Evolutionary conservation across 2,888 invertebrate species (phyloP), one percentile per base, ranked within the genome.

Genomic region (Steinernema hermaphroditum): DNA sequence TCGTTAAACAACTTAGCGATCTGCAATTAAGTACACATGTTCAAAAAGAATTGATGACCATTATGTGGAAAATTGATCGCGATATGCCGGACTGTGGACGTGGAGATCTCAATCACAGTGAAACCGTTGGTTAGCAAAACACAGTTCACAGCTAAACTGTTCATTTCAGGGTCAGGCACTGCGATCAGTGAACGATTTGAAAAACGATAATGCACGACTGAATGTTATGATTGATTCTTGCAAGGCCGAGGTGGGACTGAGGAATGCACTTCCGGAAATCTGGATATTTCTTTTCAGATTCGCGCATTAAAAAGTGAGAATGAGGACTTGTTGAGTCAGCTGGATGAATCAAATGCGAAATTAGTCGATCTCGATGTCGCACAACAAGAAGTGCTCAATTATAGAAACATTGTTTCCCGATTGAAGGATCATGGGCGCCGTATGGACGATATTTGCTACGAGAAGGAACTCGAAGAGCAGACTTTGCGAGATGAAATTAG

Each of bases 331-430:
- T 1, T 16, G 6, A 34, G 32, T 62, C 62, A 34, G 16, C 19
- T 62, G 16, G 32, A 62, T 32, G 62, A 62, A 8, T 12, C 62
- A 29, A 62, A 29, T 27, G 6, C 32, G 2, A 62, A 32, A n/a
- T 14, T 62, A n/a, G 32, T 62, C 8, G 62, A 62, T 32, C 29
- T 62, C 16, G 62, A 62, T 2, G 29, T 62, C 16, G 62, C 62
- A 32, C 62, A 32, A 4, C 62, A 62, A 14, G 62, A 62, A 62
- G 27, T 32, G 22, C 29, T 16, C 32, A 29, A 9, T 29, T 62
- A 62, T 32, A 62, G 6, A 1, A 29, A 22, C 22, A 32, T 27
- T 62, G 22, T 62, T 24, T 32, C 29, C 27, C 34, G 19, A 2
- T 32, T 27, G 27, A 32, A 62, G 14, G 32, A 24, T 32, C 9